These are phyloP conservation scores for Allygus modestus DNA, from an alignment of 2,888 invertebrate genomes.

Conservation along the genomic window DNA sequence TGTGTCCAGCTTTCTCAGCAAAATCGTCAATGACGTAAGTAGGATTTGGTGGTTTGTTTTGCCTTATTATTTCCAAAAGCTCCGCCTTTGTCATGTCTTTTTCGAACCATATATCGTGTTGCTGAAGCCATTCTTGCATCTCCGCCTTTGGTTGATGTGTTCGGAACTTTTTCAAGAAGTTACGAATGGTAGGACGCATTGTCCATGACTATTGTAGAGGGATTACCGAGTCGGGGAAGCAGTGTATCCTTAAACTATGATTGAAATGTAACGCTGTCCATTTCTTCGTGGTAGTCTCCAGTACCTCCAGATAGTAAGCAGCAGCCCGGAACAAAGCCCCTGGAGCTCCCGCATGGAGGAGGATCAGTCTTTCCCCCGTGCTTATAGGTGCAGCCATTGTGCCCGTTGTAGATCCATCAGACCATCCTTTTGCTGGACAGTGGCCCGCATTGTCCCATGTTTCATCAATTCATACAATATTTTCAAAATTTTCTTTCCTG, in stretches of 20 bases:
- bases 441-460: constrained; percentile 55
- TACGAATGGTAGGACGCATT: constrained; percentile 61
- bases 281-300: constrained; percentile 59
- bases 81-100: neutral
- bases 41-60: constrained; percentile 1
- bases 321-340: constrained; percentile 50
- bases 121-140: constrained; percentile 36
- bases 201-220: constrained; percentile 54
- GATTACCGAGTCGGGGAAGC: neutral
- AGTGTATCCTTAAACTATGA: constrained; percentile 59
- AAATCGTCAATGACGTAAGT: constrained; percentile 62
- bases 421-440: constrained; percentile 4
- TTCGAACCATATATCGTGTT: neutral
- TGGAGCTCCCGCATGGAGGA: constrained; percentile 43
- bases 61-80: constrained; percentile 15
- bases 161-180: constrained; percentile 38
- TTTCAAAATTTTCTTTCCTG: constrained; percentile 27
- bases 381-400: constrained; percentile 11
- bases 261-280: constrained; percentile 44
- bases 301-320: constrained; percentile 16
- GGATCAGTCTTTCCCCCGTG: constrained; percentile 28
- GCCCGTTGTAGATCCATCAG: constrained; percentile 33
- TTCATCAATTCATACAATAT: constrained; percentile 37
- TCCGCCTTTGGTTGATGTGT: constrained; percentile 7
- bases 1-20: constrained; percentile 54